Base-by-base conservation (phyloP, 2,888 invertebrate genomes). In the Lacanobia wlatinum region DNA sequence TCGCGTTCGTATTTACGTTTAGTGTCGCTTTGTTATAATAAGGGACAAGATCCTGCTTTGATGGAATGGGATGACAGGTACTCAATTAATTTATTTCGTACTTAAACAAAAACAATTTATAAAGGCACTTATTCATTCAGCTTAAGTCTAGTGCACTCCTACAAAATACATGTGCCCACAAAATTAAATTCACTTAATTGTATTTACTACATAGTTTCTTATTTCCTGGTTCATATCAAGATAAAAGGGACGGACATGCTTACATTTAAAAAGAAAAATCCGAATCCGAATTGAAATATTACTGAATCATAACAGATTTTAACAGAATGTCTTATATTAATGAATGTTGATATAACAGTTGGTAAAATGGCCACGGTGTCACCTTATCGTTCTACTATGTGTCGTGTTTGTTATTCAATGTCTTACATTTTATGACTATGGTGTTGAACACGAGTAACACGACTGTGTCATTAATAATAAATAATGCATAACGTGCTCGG, bases 21-120 rank as follows among this genome's bases (percentile, higher is more conserved):
- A 12, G 66, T 70, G n/a, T 69, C 80, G 1, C 43, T 74, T 4
- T 85, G 82, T 64, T 81, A 70, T 23, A 76, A 70, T 56, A 82
- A 73, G 21, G 64, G 38, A 0, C 23, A 73, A 48, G 68, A 77
- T 18, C 21, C 59, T 50, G 55, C 62, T 14, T n/a, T 64, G 18
- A 9, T 66, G 58, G 12, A 53, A 2, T 56, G 48, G 48, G 70
- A 73, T 60, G 73, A 70, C 67, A 64, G 80, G 80, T 80, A 80
- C 48, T 74, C 1, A 0, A 18, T 52, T n/a, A 10, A 40, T 43
- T 66, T 48, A 50, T n/a, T 34, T 34, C 2, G 34, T 34, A 34
- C 28, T 34, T 34, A 34, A 5, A 34, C 34, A 34, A 34, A 28
- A 4, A 34, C 34, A 34, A 34, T 3, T 34, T 34, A 5, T 34